Base-by-base conservation (phyloP, 1,140 invertebrate genomes). In the Drosophila ambigua region DNA sequence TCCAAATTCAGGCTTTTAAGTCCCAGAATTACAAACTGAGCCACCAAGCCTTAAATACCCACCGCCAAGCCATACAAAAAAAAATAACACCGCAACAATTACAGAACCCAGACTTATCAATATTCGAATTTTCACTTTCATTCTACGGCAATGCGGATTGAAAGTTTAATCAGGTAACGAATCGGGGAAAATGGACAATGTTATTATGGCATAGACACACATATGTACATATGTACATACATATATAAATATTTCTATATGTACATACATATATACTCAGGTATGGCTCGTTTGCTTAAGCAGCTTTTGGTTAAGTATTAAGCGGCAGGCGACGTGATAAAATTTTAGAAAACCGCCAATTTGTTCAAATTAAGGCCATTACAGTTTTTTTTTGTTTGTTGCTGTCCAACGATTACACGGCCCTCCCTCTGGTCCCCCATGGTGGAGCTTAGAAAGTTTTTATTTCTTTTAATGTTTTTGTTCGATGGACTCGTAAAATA, bases 311-410 rank as follows among this genome's bases (percentile, higher is more conserved):
- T 59, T 81, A 66, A 82, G 67, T 75, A 59, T 64, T 51, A 28
- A 58, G 43, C 44, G 43, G 58, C 75, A 75, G 82, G 77, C 74
- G 69, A 87, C 82, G 83, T 87, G 83, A 87, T 87, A 72, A 88
- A 87, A 87, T 87, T 87, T 87, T 87, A 83, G 83, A 82, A 87
- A 87, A 79, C 79, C 83, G 72, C 72, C 71, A 87, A 88, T 79
- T 83, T 79, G 60, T 66, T 76, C 60, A 85, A 82, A 87, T 85
- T 85, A 88, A 88, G 57, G 64, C 75, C 82, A 88, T 88, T 88
- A 82, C 75, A 50, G 58, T 66, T 73, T 15, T 39, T 41, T 26
- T 15, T 55, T 55, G 51, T 57, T 72, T 65, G 65, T 57, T 80
- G 53, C 53, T 59, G 64, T 66, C 49, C 51, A 45, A 31, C 64